A percentile compares a stretch with the other conserved stretches of the same genome.
Evolutionary conservation across 92 coral and sea anemone genomes (phyloP).

Genomic region (Porites evermanni): DNA sequence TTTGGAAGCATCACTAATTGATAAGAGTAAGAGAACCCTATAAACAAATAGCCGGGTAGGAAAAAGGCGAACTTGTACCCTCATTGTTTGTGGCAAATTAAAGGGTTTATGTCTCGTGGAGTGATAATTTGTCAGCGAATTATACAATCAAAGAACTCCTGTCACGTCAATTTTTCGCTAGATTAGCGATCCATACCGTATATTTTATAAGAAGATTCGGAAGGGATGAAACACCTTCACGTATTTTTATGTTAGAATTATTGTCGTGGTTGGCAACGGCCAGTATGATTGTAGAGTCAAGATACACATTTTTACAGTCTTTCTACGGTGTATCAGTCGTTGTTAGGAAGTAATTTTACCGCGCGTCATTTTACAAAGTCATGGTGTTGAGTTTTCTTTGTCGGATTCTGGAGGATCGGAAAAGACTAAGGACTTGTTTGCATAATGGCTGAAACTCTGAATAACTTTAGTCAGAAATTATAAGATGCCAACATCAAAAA

Average conservation of each 20-base stretch:
- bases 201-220: conserved; percentile 37
- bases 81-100: conserved; percentile 2
- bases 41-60: not conserved
- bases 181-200: conserved; percentile 24
- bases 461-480: not conserved
- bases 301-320: not conserved
- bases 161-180: conserved; percentile 32
- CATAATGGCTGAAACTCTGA: not conserved
- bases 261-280: conserved; percentile 10
- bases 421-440: conserved; percentile 24
- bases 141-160: not conserved
- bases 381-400: not conserved
- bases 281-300: not conserved
- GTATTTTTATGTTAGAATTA: not conserved
- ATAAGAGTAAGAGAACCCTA: no score
- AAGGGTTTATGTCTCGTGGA: not conserved
- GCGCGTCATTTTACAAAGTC: not conserved
- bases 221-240: conserved; percentile 44
- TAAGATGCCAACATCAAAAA: no score
- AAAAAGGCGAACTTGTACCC: not conserved
- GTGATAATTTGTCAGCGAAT: not conserved
- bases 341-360: conserved; percentile 6
- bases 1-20: no score
- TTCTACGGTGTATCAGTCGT: not conserved
- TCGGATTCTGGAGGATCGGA: conserved; percentile 14